Conservation (phyloP, 2,113 vertebrate species). For the Tringa solitaria region DNA sequence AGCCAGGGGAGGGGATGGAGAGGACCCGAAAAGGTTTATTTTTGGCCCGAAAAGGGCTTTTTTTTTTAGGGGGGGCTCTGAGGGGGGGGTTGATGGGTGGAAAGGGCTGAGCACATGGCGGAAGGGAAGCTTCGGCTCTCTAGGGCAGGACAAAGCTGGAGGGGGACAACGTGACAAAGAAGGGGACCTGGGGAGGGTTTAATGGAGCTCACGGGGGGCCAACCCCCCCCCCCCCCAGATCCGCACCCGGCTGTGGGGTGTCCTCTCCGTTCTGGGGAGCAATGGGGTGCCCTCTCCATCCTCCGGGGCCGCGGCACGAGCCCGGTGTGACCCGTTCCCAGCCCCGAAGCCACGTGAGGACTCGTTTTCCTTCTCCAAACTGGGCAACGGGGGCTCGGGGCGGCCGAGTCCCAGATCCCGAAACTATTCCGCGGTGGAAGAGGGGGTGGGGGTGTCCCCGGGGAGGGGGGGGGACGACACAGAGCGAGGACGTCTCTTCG, state of each 20-base stretch:
- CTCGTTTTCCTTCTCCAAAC: accelerated
- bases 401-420: background rate
- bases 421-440: background rate
- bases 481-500: background rate
- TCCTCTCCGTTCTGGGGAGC: background rate
- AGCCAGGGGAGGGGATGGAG: accelerated
- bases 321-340: background rate
- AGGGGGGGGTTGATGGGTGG: background rate
- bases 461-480: no score
- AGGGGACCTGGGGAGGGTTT: background rate
- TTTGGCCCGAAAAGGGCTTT: background rate
- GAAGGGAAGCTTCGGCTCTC: background rate
- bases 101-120: background rate
- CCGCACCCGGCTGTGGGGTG: accelerated
- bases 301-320: accelerated
- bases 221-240: background rate
- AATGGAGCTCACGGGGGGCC: background rate
- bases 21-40: background rate
- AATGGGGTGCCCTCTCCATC: background rate
- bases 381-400: accelerated
- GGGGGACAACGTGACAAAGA: background rate
- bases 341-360: background rate
- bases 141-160: background rate
- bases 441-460: accelerated
- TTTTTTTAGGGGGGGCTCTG: accelerated